phyloP scores from a whole-genome alignment of 2,888 invertebrate genomes.

The Eutolmus rufibarbis region DNA sequence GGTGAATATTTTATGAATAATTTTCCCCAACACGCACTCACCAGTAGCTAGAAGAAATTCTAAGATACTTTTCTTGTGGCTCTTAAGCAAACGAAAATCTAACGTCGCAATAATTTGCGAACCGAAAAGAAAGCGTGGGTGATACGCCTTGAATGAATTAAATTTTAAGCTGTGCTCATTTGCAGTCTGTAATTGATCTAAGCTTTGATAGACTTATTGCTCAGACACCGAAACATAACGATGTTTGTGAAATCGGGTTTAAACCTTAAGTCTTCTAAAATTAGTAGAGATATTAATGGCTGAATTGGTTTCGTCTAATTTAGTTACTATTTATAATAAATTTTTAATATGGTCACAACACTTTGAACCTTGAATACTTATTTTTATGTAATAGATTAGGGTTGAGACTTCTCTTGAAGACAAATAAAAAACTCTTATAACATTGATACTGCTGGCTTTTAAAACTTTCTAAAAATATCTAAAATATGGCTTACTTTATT shows the following conservation, averaged over 20 bases:
- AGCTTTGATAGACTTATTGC: neutral
- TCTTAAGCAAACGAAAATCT: neutral
- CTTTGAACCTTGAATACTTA: too few relatives aligned
- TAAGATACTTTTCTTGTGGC: neutral
- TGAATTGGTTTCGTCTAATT: too few relatives aligned
- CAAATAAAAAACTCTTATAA: too few relatives aligned
- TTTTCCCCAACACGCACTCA: neutral
- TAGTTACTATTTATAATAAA: too few relatives aligned
- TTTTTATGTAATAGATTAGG: too few relatives aligned
- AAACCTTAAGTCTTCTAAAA: neutral
- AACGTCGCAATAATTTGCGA: neutral
- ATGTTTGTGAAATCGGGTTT: neutral
- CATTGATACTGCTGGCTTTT: too few relatives aligned
- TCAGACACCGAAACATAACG: neutral
- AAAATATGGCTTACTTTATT: too few relatives aligned
- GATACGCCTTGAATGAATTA: neutral
- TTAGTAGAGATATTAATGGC: neutral
- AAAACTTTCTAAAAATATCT: too few relatives aligned
- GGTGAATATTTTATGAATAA: neutral
- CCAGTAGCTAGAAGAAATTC: neutral
- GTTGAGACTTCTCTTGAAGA: too few relatives aligned
- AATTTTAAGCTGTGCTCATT: neutral
- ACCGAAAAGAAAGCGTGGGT: neutral
- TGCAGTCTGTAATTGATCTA: neutral
- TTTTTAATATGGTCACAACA: too few relatives aligned